Conservation (phyloP, 2,888 invertebrate genomes). For the Julus scandinavius region DNA sequence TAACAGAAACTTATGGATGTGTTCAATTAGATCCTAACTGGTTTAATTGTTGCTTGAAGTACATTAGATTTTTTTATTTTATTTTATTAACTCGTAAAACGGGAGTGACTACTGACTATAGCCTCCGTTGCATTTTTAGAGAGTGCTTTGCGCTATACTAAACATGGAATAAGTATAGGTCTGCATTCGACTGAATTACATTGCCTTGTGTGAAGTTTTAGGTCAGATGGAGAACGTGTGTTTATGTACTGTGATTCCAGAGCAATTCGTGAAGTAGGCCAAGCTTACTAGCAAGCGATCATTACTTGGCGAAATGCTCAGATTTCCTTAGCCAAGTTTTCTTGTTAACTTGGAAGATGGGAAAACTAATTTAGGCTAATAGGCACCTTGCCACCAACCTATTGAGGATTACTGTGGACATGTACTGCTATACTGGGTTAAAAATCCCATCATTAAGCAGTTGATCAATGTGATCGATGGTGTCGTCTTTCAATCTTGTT, state of each 20-base stretch:
- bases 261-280: conserved; percentile 6
- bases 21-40: too few species aligned
- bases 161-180: not conserved
- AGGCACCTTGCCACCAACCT: not conserved
- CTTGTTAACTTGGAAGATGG: not conserved
- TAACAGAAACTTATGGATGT: too few species aligned
- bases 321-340: conserved; percentile 10
- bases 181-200: not conserved
- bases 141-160: not conserved
- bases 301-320: conserved; percentile 12
- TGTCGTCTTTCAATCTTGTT: too few species aligned
- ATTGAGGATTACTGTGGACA: too few species aligned
- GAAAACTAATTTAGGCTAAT: not conserved
- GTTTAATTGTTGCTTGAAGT: too few species aligned
- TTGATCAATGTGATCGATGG: too few species aligned
- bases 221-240: not conserved
- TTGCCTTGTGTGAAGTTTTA: not conserved
- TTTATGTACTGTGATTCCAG: not conserved
- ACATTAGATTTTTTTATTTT: not conserved
- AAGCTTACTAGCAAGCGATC: conserved; percentile 18
- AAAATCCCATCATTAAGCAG: too few species aligned
- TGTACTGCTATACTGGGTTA: too few species aligned
- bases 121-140: not conserved
- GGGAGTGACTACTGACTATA: not conserved
- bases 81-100: not conserved